Evolutionary conservation across 37 sponge, comb jelly and placozoan species (phyloP), one percentile per base, ranked within the genome.

Genomic region (Bolinopsis microptera): DNA sequence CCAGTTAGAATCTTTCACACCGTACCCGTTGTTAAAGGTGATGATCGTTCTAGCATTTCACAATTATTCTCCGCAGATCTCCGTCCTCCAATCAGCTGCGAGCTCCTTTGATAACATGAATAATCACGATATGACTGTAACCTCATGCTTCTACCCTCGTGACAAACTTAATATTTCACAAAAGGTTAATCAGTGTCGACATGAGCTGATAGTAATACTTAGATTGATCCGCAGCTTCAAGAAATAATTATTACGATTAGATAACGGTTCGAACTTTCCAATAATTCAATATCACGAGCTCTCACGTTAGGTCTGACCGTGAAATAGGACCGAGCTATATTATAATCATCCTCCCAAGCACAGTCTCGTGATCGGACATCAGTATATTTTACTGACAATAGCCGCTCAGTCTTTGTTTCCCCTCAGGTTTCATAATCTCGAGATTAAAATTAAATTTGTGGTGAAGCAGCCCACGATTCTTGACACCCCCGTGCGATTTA

Each of bases 381-480:
- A 13, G 61, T 18, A 48, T 70, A 70, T 70, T 70, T 70, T 70
- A 70, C 74, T 70, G 74, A 22, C 74, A 70, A 2, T 70, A 8
- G 74, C 30, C 74, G 26, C 74, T 5, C 26, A 28, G 16, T 26
- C 74, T 28, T 70, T 70, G 74, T 70, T 70, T 70, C 36, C 35
- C 27, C 90, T 86, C 25, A 41, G 90, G 90, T 86, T 86, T 86
- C 36, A 41, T 86, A 86, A 86, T 86, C 61, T 86, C 30, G 90
- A 86, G 90, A 86, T 86, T 86, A 40, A 86, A 86, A 86, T 86
- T 86, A 41, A 86, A 86, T 86, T 86, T 86, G 90, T 86, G 90
- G 90, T 77, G 80, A 35, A 72, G 61, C 61, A 13, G 61, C 13
- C 61, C n/a, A n/a, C n/a, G n/a, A n/a, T 48, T 48, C 61, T 48